phyloP scores from a whole-genome alignment of 2,113 vertebrate genomes.

The Hemibagrus wyckioides region DNA sequence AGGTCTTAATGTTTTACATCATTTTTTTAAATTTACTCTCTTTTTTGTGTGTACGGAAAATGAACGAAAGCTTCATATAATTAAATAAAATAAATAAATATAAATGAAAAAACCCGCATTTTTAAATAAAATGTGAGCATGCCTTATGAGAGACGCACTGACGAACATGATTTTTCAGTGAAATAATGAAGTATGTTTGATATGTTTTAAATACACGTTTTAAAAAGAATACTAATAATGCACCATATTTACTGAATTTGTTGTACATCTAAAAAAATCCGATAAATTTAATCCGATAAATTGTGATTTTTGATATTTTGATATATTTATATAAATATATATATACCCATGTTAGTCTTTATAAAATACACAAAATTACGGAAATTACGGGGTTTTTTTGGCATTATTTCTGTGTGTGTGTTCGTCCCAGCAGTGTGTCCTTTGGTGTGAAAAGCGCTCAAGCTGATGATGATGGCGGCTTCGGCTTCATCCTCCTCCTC shows the following conservation, averaged over 20 bases:
- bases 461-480: slow-evolving; percentile 82
- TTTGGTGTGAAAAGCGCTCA: slow-evolving; percentile 42
- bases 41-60: background rate
- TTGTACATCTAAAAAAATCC: background rate
- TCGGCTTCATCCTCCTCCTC: slow-evolving; percentile 85
- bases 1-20: background rate
- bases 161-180: background rate
- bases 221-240: background rate
- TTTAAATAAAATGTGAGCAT: background rate
- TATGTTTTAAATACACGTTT: background rate
- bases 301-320: too few relatives aligned
- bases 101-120: background rate
- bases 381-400: too few relatives aligned
- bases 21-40: background rate
- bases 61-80: background rate
- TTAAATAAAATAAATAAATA: background rate
- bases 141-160: background rate
- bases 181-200: background rate
- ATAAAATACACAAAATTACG: background rate
- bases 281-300: background rate
- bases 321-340: too few relatives aligned
- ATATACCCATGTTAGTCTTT: background rate
- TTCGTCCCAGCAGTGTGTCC: background rate
- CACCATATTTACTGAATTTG: background rate
- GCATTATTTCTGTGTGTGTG: background rate